Evolutionary conservation across 2,113 vertebrate species (phyloP), one percentile per base, ranked within the genome.

Genomic region (Isichthys henryi): DNA sequence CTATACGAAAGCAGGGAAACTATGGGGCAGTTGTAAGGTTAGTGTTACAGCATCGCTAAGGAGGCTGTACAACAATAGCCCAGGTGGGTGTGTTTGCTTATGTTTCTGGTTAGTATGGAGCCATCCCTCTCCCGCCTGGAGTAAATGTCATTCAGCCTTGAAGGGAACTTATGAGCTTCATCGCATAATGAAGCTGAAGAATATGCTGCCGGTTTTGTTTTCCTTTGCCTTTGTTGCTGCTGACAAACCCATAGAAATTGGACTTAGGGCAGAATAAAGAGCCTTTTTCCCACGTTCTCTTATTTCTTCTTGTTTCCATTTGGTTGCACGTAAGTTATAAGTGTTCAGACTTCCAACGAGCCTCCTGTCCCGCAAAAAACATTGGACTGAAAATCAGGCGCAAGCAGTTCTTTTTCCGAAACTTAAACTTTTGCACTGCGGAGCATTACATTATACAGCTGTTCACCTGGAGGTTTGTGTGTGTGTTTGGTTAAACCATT

Each of bases 201-300:
- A 88, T 56, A 87, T 92, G 88, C 86, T 74, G 15, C 49, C n/a
- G 91, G 86, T 89, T 93, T 88, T 92, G 89, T 90, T 92, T 90
- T 90, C 84, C 3, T 50, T 62, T 31, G 23, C 91, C 49, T 93
- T 92, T 92, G 92, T 93, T 88, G 15, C 43, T 15, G 23, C 88
- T 53, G 77, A 88, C 84, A 77, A 89, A 70, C 23, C 43, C 89
- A 91, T 39, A 80, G 35, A 43, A 92, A 92, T n/a, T 10, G 86
- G 48, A 89, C 89, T 87, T 89, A 53, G 91, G 53, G 90, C 77
- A 87, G 88, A 91, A 88, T 92, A 92, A 93, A 94, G 91, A 92
- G 91, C 91, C 88, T 13, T 89, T 93, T 94, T 94, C 93, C 93
- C 93, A 93, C 91, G 90, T 91, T 50, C 91, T 82, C 83, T 87